Percentiles rank a stretch among this genome's conserved stretches.
phyloP scores from a whole-genome alignment of 2,113 vertebrate genomes.

The Petrocephalus microphthalmus region DNA sequence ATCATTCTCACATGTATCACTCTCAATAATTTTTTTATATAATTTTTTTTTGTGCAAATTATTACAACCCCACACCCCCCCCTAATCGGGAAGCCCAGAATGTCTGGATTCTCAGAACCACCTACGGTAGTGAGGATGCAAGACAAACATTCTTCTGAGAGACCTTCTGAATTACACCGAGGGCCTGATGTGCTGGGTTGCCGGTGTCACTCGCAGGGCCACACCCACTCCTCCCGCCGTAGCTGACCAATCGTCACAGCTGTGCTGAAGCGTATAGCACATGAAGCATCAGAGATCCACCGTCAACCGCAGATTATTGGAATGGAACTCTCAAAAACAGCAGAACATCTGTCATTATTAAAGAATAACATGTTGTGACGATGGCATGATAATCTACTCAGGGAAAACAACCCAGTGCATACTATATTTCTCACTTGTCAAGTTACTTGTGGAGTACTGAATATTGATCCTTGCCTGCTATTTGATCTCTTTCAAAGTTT shows the following conservation, averaged over 20 bases:
- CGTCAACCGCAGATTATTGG: background rate
- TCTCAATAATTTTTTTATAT: background rate
- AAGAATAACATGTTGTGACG: background rate
- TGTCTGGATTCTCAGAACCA: background rate
- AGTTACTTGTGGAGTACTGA: background rate
- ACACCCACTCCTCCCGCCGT: background rate
- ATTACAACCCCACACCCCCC: background rate
- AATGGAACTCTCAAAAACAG: background rate
- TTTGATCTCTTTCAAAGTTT: background rate
- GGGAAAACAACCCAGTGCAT: background rate
- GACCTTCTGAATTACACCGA: background rate
- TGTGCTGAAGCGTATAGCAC: background rate
- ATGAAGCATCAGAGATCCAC: background rate
- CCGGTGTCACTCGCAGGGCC: background rate
- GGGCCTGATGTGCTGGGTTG: background rate
- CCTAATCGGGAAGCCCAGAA: background rate
- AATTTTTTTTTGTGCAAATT: background rate
- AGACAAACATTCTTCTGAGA: background rate
- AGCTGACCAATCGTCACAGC: background rate
- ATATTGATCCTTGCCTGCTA: background rate
- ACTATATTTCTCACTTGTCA: background rate
- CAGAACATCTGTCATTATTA: background rate
- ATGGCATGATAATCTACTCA: background rate
- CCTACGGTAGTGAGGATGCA: background rate
- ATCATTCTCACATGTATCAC: background rate